phyloP scores from a whole-genome alignment of 2,113 vertebrate genomes.

The Cyanoderma ruficeps region DNA sequence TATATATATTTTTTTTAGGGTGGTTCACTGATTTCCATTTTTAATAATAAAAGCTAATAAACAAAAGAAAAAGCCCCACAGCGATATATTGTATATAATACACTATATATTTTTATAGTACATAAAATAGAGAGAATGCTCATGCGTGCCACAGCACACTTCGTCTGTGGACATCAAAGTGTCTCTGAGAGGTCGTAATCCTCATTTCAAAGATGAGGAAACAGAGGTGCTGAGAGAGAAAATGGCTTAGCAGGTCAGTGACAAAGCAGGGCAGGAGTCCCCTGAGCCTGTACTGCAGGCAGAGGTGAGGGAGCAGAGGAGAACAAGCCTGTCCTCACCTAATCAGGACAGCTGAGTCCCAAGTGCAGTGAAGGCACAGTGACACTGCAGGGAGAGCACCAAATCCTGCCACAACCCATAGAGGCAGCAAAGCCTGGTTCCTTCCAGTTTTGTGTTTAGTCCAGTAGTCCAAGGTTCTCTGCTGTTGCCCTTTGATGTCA shows the following conservation, averaged over 20 bases:
- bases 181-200: neutral
- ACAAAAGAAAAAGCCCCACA: neutral
- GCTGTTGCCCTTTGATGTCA: neutral
- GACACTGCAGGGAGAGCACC: neutral
- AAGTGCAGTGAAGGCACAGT: neutral
- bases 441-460: neutral
- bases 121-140: neutral
- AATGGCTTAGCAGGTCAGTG: constrained; percentile 10
- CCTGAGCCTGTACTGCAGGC: neutral
- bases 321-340: neutral
- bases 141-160: neutral
- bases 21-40: neutral
- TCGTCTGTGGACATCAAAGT: constrained; percentile 14
- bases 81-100: neutral
- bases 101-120: neutral
- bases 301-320: neutral
- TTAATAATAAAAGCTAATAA: neutral
- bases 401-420: neutral
- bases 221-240: constrained; percentile 3
- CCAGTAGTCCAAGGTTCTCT: neutral
- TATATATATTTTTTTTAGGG: neutral
- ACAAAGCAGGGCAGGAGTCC: neutral
- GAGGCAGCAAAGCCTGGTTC: neutral
- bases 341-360: neutral
- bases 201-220: constrained; percentile 29